Conservation (phyloP, 2,113 vertebrate species). For the Anhinga rufa region DNA sequence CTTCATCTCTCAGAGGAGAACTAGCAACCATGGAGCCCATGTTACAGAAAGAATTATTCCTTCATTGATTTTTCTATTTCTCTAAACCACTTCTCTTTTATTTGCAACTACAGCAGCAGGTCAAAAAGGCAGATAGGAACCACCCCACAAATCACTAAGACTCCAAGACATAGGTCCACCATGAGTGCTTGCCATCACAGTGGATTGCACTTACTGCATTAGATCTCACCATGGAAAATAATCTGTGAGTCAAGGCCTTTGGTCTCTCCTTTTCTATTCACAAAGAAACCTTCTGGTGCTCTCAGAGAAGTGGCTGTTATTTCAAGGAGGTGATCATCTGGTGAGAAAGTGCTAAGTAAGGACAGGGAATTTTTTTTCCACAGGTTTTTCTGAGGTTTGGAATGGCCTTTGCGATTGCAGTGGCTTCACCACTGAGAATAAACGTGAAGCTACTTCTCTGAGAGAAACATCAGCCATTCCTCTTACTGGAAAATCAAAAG, state of each 20-base stretch:
- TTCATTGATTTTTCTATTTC: neutral
- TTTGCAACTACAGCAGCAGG: neutral
- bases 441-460: neutral
- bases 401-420: neutral
- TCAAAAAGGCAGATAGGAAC: neutral
- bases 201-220: neutral
- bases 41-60: neutral
- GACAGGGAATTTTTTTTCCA: neutral
- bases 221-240: neutral
- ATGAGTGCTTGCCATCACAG: neutral
- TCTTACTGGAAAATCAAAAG: neutral
- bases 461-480: neutral
- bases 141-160: neutral
- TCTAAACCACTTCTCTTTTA: neutral
- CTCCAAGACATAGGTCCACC: neutral
- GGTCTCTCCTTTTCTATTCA: neutral
- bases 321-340: neutral
- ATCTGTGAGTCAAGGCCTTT: neutral
- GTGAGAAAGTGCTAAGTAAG: neutral
- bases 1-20: neutral
- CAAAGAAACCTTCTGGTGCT: neutral
- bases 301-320: neutral
- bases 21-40: fast-evolving
- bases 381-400: neutral
- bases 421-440: neutral